Base-by-base conservation (phyloP, 2,113 vertebrate genomes). In the Coturnix japonica region DNA sequence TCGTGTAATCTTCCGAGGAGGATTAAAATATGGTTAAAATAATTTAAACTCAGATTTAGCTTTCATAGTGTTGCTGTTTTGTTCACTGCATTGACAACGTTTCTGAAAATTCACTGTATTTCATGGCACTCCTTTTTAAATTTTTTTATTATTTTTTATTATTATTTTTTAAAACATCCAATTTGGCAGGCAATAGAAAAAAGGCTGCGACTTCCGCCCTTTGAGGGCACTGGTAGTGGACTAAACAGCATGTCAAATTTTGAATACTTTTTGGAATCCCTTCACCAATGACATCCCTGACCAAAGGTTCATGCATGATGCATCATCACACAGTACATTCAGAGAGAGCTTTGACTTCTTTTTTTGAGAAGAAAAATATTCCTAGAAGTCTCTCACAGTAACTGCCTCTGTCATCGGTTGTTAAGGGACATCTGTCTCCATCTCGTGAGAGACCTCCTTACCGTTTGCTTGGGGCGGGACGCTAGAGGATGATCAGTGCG, bases 251-350 rank as follows among this genome's bases (percentile, higher is more conserved):
- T 85, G 93, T 97, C 97, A 95, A 96, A 97, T 98, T 97, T 97
- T 97, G 97, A 98, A 97, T 97, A 97, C 97, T 97, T 98, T 97
- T 96, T 96, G 95, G 97, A 96, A 96, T 95, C 96, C 89, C 98
- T 98, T 98, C 97, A 95, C 98, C 97, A 97, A 95, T 96, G 97
- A 97, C 96, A 95, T 95, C 97, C 98, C 97, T 98, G 97, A 97
- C 97, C 97, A 90, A 98, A 98, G 97, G 98, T 98, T 97, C 98
- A 98, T 98, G 98, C 98, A 98, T 98, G 97, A 98, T 97, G 98
- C 95, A 97, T 98, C 98, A 98, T 96, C 97, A 97, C 97, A 98
- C 97, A 97, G 97, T 98, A 98, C 98, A 98, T 98, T 98, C 98
- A 98, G 97, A 98, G 97, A 97, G 97, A 97, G 97, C 98, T 95